Evolutionary conservation across 1,140 invertebrate genomes (phyloP).

Genomic region (Zophobas morio): DNA sequence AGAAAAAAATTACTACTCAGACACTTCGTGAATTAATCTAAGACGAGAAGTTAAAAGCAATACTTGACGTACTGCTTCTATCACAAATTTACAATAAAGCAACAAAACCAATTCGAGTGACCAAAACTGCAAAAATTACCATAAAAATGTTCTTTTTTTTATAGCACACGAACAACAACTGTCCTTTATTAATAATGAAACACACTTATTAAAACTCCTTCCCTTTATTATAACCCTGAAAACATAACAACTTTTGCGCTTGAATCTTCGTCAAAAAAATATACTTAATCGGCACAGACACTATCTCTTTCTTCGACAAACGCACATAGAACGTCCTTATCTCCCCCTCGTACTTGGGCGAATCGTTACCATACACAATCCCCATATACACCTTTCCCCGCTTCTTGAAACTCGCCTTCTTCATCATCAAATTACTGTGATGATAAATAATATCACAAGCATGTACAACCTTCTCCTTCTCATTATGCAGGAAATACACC

Average conservation of each 20-base stretch:
- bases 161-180: too few relatives aligned
- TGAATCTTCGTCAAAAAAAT: slow-evolving; percentile 14
- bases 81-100: too few relatives aligned
- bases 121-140: too few relatives aligned
- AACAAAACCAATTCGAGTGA: too few relatives aligned
- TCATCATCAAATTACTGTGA: slow-evolving; percentile 36
- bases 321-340: slow-evolving; percentile 16
- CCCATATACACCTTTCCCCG: slow-evolving; percentile 1
- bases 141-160: too few relatives aligned
- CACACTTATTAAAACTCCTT: too few relatives aligned
- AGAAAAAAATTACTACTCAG: too few relatives aligned
- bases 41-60: too few relatives aligned
- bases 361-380: slow-evolving; percentile 39
- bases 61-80: too few relatives aligned
- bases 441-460: slow-evolving; percentile 21
- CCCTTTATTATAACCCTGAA: neutral
- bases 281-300: slow-evolving; percentile 10
- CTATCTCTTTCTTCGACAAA: neutral
- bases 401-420: slow-evolving; percentile 20
- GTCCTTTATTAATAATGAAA: too few relatives aligned
- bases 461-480: neutral
- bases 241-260: slow-evolving; percentile 3
- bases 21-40: too few relatives aligned
- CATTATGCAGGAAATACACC: slow-evolving; percentile 23
- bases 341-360: slow-evolving; percentile 26